Evolutionary conservation across 2,888 invertebrate genomes (phyloP), one percentile per base, ranked within the genome.

Genomic region (Polydesmus complanatus): DNA sequence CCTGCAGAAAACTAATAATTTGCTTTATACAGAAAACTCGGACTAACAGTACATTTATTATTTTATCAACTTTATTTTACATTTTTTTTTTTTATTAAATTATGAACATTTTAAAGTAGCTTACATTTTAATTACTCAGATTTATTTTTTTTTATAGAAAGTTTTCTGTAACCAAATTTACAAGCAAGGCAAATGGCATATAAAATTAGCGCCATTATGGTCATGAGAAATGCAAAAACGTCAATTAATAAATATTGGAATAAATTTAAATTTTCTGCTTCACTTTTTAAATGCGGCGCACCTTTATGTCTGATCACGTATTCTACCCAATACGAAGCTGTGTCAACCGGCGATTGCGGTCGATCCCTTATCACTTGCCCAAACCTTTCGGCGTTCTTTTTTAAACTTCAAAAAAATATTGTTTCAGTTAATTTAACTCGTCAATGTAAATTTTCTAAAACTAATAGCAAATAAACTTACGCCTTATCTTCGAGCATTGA

Each of bases 231-330:
- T 37, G 47, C 60, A 48, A 54, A 47, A 8, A 60, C 26, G 27
- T 60, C 60, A 3, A 60, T 22, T 47, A 60, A 47, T 23, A 60
- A 60, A 26, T 60, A 60, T 25, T 60, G 54, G 23, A 60, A 54
- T 11, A 60, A 54, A 48, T 60, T 60, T 8, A 60, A 48, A 19
- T 60, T 19, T 14, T 60, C 54, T 27, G 54, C 60, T 23, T 51
- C 48, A 25, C 22, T 21, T 49, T 60, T 60, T 37, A 60, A 27
- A 55, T 60, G 60, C 2, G n/a, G 22, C 2, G 58, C 61, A 14
- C 58, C 58, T 50, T 61, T 61, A 54, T 61, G 58, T 11, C 58
- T 27, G 3, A 61, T 61, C 14, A 61, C 61, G 25, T 61, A 61
- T 23, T 61, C 61, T 14, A 61, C 51, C 61, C 61, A 61, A 51